Percentiles rank a stretch among this genome's conserved stretches.
phyloP scores from a whole-genome alignment of 2,113 vertebrate genomes.

The Numenius arquata region DNA sequence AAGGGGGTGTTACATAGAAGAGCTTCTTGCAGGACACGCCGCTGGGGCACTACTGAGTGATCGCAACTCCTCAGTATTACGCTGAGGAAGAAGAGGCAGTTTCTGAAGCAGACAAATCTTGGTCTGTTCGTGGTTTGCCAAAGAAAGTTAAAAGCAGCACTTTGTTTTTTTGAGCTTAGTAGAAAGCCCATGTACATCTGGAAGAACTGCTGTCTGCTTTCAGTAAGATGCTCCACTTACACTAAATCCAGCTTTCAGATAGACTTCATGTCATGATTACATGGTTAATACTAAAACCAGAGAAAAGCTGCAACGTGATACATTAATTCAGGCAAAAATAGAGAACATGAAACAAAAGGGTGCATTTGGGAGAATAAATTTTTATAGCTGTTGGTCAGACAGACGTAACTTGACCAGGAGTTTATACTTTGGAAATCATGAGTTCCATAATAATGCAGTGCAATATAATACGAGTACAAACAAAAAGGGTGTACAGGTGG shows the following conservation, averaged over 20 bases:
- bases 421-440: background rate
- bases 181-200: background rate
- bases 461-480: background rate
- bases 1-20: background rate
- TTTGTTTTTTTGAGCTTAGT: background rate
- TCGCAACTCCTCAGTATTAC: background rate
- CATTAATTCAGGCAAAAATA: background rate
- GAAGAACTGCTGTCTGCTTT: background rate
- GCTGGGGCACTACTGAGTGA: background rate
- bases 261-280: background rate
- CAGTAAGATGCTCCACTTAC: background rate
- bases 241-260: background rate
- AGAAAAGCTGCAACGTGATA: background rate
- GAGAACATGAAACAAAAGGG: background rate
- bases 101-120: background rate
- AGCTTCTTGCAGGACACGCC: background rate
- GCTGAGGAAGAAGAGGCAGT: background rate
- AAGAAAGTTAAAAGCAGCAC: background rate
- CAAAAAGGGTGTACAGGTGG: background rate
- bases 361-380: background rate
- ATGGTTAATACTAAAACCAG: background rate
- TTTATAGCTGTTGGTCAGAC: background rate
- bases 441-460: background rate
- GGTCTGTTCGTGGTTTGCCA: background rate
- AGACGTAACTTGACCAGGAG: background rate